Conservation (phyloP, 2,113 vertebrate genomes). For the Trochalopteron elliotii region DNA sequence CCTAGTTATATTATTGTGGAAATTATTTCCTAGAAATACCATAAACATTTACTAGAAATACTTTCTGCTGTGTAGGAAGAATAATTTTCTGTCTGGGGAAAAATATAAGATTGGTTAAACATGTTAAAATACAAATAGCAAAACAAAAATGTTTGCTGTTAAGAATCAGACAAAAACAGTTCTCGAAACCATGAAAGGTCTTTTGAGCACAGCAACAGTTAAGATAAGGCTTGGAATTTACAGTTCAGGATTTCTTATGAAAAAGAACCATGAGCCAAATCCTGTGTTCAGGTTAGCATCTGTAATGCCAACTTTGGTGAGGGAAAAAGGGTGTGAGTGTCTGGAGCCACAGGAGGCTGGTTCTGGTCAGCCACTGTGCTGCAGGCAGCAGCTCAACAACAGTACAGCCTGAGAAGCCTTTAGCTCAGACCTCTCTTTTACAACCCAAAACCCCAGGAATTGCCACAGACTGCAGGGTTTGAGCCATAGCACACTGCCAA, state of each 20-base stretch:
- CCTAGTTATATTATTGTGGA: background rate
- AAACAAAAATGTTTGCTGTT: background rate
- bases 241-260: background rate
- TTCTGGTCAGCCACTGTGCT: background rate
- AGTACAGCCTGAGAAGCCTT: background rate
- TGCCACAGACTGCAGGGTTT: background rate
- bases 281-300: background rate
- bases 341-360: background rate
- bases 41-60: background rate
- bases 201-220: background rate
- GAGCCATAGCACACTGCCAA: accelerated
- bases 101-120: background rate
- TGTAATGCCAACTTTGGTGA: background rate
- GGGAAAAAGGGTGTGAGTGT: background rate
- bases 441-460: background rate
- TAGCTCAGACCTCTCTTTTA: background rate
- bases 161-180: background rate
- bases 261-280: background rate
- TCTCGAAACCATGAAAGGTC: background rate
- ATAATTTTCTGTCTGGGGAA: background rate
- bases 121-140: background rate
- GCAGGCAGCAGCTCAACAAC: background rate
- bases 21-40: conserved; percentile 14
- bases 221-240: background rate
- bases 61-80: background rate